These are phyloP conservation scores for Ecdyonurus torrentis DNA, from an alignment of 2,888 invertebrate species.

Conservation along the genomic window DNA sequence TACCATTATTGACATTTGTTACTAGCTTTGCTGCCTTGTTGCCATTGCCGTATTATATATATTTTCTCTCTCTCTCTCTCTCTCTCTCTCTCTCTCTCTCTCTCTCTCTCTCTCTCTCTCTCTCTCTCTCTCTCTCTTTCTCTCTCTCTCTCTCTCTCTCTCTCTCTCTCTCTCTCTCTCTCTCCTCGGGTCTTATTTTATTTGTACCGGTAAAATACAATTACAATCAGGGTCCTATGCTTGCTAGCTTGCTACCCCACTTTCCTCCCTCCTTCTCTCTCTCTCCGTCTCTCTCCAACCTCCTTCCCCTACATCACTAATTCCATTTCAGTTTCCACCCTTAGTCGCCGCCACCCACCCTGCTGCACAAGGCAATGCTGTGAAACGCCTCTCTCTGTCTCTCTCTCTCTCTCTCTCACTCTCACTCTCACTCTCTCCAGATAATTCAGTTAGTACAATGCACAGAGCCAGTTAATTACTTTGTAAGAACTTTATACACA, in stretches of 20 bases:
- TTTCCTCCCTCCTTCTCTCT: background rate
- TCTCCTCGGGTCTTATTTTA: background rate
- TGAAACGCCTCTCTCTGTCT: background rate
- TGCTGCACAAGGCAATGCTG: background rate
- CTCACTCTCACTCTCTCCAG: background rate
- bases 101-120: too few relatives aligned
- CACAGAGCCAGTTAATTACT: conserved; percentile 3
- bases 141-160: too few relatives aligned
- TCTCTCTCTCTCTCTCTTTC: background rate
- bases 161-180: background rate
- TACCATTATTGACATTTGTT: background rate
- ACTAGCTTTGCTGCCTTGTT: background rate
- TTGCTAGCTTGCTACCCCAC: background rate
- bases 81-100: background rate
- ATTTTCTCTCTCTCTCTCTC: background rate
- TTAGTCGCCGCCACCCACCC: background rate
- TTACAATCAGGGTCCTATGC: background rate
- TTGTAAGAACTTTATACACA: background rate
- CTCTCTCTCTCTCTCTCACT: background rate
- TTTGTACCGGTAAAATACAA: conserved; percentile 2
- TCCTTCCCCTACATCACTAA: background rate
- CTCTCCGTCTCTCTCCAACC: background rate
- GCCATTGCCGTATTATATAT: background rate
- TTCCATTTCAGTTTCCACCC: conserved; percentile 1
- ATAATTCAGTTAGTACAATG: conserved; percentile 4